phyloP scores from a whole-genome alignment of 2,797 vertebrate species.

The Xyrichtys novacula region DNA sequence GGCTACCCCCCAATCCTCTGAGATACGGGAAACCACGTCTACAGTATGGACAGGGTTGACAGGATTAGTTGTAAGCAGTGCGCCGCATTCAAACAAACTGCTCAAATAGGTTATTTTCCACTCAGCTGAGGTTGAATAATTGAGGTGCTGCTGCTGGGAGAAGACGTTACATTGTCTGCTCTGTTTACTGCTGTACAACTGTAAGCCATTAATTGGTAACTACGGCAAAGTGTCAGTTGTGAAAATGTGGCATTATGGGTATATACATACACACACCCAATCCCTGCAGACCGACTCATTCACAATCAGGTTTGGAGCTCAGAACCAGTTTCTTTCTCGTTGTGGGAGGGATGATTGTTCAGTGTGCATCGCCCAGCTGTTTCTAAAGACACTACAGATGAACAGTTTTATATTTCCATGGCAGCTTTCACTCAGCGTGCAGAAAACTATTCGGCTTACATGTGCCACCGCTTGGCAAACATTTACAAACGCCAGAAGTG shows the following conservation, averaged over 20 bases:
- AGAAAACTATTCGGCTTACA: constrained; percentile 11
- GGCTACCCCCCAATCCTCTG: constrained; percentile 54
- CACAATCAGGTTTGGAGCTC: constrained; percentile 16
- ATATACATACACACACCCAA: constrained; percentile 27
- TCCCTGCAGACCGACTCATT: constrained; percentile 25
- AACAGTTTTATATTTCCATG: constrained; percentile 1
- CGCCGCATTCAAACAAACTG: constrained; percentile 49
- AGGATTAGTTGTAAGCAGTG: constrained; percentile 62
- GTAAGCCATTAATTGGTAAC: constrained; percentile 64
- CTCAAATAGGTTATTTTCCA: constrained; percentile 64
- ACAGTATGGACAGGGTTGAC: constrained; percentile 46
- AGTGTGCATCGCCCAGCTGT: constrained; percentile 15
- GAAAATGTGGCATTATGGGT: constrained; percentile 52
- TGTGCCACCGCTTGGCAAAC: constrained; percentile 23
- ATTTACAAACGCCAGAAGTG: constrained; percentile 1
- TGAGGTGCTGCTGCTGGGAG: constrained; percentile 44
- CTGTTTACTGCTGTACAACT: constrained; percentile 40
- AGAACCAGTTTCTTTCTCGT: constrained; percentile 37
- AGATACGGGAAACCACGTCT: constrained; percentile 69
- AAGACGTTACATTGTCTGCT: constrained; percentile 55
- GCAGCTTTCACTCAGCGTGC: constrained; percentile 13
- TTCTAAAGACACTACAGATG: constrained; percentile 7
- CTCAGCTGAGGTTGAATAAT: constrained; percentile 65
- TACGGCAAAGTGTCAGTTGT: constrained; percentile 55
- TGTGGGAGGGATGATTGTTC: constrained; percentile 19